Percentiles rank a stretch among this genome's conserved stretches.
Conservation (phyloP, 2,797 vertebrate genomes). For the Chrosomus eos region DNA sequence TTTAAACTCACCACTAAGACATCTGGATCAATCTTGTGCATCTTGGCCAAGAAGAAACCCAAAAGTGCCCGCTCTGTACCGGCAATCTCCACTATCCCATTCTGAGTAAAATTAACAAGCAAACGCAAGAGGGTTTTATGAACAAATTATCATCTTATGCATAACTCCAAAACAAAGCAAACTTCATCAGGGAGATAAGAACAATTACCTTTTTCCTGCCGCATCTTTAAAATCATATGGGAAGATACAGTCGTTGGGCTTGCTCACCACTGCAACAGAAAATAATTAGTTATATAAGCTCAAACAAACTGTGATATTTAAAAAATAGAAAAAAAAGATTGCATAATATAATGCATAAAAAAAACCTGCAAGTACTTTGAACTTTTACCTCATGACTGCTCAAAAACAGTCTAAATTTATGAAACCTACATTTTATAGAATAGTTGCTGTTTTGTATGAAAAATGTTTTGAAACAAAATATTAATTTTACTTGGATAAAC, state of each 20-base stretch:
- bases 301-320: not conserved
- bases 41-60: slow-evolving; percentile 94
- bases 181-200: not conserved
- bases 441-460: too few relatives aligned
- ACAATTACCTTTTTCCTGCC: slow-evolving; percentile 84
- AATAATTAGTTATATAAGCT: not conserved
- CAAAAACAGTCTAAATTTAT: not conserved
- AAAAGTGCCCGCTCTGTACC: slow-evolving; percentile 91
- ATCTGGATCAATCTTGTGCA: slow-evolving; percentile 98
- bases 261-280: slow-evolving; percentile 86
- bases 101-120: slow-evolving; percentile 72
- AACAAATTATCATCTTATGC: not conserved
- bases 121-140: not conserved
- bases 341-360: too few relatives aligned
- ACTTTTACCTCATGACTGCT: not conserved
- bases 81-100: slow-evolving; percentile 91
- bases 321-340: not conserved
- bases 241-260: slow-evolving; percentile 92
- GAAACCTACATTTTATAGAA: not conserved
- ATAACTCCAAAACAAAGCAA: not conserved
- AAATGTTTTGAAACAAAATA: not conserved
- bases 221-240: slow-evolving; percentile 92
- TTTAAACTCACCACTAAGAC: slow-evolving; percentile 91
- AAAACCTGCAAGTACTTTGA: too few relatives aligned
- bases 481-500: not conserved